Conservation (phyloP, 2,888 invertebrate species). For the Drosophila cognata region DNA sequence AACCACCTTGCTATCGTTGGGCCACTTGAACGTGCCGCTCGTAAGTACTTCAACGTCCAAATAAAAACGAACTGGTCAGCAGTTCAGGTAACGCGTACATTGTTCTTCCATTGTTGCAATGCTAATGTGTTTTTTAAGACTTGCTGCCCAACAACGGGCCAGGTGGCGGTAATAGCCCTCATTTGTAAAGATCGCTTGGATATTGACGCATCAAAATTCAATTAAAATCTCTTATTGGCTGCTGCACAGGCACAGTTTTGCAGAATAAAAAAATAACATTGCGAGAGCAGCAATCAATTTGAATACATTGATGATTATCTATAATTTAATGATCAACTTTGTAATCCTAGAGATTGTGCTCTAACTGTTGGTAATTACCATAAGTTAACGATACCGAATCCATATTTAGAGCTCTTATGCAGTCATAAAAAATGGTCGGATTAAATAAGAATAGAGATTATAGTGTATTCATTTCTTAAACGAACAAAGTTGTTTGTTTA, state of each 20-base stretch:
- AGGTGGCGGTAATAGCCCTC: constrained; percentile 28
- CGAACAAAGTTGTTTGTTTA: too few species aligned
- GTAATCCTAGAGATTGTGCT: neutral
- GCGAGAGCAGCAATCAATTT: neutral
- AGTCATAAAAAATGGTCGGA: neutral
- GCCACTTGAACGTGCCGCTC: too few species aligned
- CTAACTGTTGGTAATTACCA: neutral
- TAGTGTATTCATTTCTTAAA: neutral
- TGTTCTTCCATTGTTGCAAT: neutral
- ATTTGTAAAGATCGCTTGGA: constrained; percentile 37
- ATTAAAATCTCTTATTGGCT: constrained; percentile 23
- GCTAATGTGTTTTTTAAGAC: constrained; percentile 50
- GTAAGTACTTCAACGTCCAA: too few species aligned
- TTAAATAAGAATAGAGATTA: neutral
- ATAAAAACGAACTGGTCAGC: constrained; percentile 22
- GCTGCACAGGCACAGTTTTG: neutral
- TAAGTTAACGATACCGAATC: neutral
- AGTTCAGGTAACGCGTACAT: constrained; percentile 49
- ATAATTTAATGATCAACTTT: neutral
- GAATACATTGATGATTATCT: neutral
- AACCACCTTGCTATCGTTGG: constrained; percentile 7
- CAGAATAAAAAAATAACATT: neutral
- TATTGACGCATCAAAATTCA: constrained; percentile 56
- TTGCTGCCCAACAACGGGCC: constrained; percentile 7
- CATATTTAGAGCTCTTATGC: neutral